Base-by-base conservation (phyloP, 2,888 invertebrate species). In the Smittia sp. region DNA sequence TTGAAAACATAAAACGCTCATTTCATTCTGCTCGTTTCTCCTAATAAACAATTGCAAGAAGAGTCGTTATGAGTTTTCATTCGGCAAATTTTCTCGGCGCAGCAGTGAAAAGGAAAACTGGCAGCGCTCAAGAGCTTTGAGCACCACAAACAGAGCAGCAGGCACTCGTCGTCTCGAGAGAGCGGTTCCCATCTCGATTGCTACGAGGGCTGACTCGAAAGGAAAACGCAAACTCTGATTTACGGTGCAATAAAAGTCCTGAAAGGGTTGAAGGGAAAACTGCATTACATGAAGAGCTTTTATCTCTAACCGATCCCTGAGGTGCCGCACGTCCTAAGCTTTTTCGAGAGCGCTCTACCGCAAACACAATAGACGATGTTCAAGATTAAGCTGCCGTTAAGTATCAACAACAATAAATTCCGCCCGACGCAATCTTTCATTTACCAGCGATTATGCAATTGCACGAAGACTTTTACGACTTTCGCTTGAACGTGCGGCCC, bases 41-140 rank as follows among this genome's bases (percentile, higher is more conserved):
- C 3, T 63, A 63, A 63, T 63, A 63, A 63, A 63, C 27, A 63
- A 63, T 63, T 32, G 32, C 63, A 63, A 20, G n/a, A 62, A 62
- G 63, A 63, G 63, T 27, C 63, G 11, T 63, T 63, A 63, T 11
- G 63, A 58, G 63, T 63, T 63, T 20, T n/a, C 25, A 63, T 63
- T 24, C 27, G 13, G 4, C 63, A 58, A 58, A 18, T 58, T 18
- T 58, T 13, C 22, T 46, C 46, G 15, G n/a, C n/a, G 46, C 15
- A n/a, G 32, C 11, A 11, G 13, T 22, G n/a, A 58, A 58, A 18
- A 22, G 13, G 7, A 63, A 27, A 25, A 22, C 4, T 63, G 15
- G 4, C 6, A 27, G 27, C 25, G 7, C 27, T 63, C 25, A 63
- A 63, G 27, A 63, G 63, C 63, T 63, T 63, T 63, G 15, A 15